These are phyloP conservation scores for Neoaliturus tenellus DNA, from an alignment of 2,888 invertebrate genomes.

Conservation along the genomic window DNA sequence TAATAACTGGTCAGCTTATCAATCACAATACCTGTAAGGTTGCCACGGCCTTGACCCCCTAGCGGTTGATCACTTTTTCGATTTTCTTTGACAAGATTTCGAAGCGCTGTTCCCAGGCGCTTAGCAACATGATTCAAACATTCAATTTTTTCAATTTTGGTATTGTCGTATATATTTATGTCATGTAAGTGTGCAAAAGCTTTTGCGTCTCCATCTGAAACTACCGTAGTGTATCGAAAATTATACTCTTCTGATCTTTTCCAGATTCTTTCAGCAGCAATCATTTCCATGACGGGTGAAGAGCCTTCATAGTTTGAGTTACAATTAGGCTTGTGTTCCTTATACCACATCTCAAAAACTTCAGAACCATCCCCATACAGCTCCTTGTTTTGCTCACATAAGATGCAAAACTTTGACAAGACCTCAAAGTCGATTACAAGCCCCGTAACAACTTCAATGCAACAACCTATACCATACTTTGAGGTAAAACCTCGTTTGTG, in stretches of 20 bases:
- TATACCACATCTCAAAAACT: neutral
- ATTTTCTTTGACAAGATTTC: constrained; percentile 24
- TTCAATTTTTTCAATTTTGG: constrained; percentile 15
- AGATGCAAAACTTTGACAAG: constrained; percentile 4
- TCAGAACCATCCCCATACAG: neutral
- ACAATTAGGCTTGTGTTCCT: neutral
- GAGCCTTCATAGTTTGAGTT: constrained; percentile 38
- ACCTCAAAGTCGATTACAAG: constrained; percentile 44
- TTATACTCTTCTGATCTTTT: constrained; percentile 4
- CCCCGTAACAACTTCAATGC: constrained; percentile 38
- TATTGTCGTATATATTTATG: constrained; percentile 33
- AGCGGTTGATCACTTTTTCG: neutral
- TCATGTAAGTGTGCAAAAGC: constrained; percentile 25
- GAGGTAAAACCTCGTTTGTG: constrained; percentile 40
- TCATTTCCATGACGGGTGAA: constrained; percentile 31
- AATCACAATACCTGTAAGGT: neutral
- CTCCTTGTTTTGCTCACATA: constrained; percentile 10
- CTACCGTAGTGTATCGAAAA: constrained; percentile 24
- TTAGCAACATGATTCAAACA: constrained; percentile 41
- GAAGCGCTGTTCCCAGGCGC: constrained; percentile 22
- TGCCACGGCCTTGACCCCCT: constrained; percentile 16
- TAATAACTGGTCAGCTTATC: constrained; percentile 16
- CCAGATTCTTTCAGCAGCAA: constrained; percentile 39
- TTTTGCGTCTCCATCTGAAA: constrained; percentile 35
- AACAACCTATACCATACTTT: constrained; percentile 38